Conservation (phyloP, 2,797 vertebrate species). For the Setipinna tenuifilis region DNA sequence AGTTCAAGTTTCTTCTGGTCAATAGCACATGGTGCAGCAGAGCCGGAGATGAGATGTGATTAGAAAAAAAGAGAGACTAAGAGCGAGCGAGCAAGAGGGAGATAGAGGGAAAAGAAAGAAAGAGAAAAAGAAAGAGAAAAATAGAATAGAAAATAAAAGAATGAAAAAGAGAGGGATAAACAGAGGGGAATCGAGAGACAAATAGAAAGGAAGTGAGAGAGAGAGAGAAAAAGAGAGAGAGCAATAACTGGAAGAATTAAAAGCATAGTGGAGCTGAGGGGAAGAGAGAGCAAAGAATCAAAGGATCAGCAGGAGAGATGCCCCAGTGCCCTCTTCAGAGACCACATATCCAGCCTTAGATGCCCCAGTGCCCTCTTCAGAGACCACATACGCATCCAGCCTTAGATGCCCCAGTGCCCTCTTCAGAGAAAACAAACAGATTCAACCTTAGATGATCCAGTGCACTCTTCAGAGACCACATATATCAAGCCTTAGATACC, state of each 20-base stretch:
- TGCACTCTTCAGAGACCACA: too few relatives aligned
- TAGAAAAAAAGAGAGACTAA: neutral
- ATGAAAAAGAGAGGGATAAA: too few relatives aligned
- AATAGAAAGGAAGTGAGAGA: neutral
- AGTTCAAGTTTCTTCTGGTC: neutral
- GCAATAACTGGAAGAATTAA: neutral
- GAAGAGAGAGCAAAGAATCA: neutral
- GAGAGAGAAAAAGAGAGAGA: neutral
- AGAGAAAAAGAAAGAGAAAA: too few relatives aligned
- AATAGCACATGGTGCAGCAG: neutral
- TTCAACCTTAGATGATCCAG: too few relatives aligned
- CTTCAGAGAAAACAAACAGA: too few relatives aligned
- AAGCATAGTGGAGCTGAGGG: neutral
- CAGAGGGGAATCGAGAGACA: too few relatives aligned
- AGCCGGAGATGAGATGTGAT: neutral
- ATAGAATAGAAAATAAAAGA: too few relatives aligned
- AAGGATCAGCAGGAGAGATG: neutral
- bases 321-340: neutral
- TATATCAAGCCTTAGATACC: neutral
- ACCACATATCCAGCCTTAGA: neutral
- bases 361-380: neutral
- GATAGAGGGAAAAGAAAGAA: too few relatives aligned
- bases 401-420: neutral
- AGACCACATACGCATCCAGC: neutral
- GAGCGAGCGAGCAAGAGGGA: too few relatives aligned